Conservation (phyloP, 1,140 invertebrate species). For the Ectropis grisescens region DNA sequence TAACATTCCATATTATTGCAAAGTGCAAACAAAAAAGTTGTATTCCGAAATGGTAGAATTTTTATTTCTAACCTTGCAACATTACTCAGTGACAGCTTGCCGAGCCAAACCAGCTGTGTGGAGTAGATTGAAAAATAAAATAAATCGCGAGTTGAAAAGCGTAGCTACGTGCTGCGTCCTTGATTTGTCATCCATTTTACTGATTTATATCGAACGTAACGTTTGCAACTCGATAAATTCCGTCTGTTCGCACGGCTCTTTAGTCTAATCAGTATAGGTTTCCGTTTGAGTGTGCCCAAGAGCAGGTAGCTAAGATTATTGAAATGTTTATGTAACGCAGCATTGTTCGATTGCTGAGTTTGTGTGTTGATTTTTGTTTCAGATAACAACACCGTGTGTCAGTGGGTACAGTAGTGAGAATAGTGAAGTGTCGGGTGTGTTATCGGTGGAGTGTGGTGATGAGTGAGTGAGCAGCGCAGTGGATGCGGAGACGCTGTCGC, state of each 20-base stretch:
- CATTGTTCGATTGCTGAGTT: slow-evolving; percentile 47
- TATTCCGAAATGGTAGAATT: slow-evolving; percentile 20
- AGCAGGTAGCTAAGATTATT: slow-evolving; percentile 44
- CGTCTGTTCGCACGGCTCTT: background rate
- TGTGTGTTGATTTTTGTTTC: slow-evolving; percentile 57
- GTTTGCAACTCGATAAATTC: slow-evolving; percentile 20
- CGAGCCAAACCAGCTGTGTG: slow-evolving; percentile 63
- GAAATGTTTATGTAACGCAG: slow-evolving; percentile 66
- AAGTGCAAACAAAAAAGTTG: too few relatives aligned
- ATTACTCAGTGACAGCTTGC: slow-evolving; percentile 48
- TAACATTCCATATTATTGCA: too few relatives aligned
- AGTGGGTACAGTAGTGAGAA: background rate
- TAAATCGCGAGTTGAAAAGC: slow-evolving; percentile 51
- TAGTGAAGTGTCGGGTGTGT: background rate
- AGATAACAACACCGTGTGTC: slow-evolving; percentile 38
- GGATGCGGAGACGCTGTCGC: slow-evolving; percentile 47
- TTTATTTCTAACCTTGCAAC: slow-evolving; percentile 31
- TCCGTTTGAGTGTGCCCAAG: slow-evolving; percentile 5
- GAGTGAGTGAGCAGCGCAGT: slow-evolving; percentile 37
- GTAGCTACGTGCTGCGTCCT: slow-evolving; percentile 40
- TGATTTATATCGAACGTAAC: slow-evolving; percentile 52
- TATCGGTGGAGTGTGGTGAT: slow-evolving; percentile 25
- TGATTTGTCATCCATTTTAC: slow-evolving; percentile 62
- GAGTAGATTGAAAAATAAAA: slow-evolving; percentile 58
- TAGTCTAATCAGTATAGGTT: too few relatives aligned